Evolutionary conservation across 2,888 invertebrate species (phyloP).

Genomic region (Rapana venosa): DNA sequence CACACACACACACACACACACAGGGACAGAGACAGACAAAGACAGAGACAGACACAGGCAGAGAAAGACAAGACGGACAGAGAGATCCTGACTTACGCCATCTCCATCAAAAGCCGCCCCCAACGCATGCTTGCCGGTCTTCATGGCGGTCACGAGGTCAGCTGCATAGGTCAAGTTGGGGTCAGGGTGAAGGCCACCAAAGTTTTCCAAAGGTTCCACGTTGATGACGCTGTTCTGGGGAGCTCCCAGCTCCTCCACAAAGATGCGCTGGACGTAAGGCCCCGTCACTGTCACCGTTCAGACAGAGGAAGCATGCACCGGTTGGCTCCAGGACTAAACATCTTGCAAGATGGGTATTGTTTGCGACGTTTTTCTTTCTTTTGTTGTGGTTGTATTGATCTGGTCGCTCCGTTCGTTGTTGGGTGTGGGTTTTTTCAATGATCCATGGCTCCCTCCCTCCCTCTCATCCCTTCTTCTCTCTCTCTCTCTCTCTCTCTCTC

Average conservation of each 20-base stretch:
- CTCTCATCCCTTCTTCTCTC: neutral
- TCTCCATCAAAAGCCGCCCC: conserved; percentile 99
- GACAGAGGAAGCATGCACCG: neutral
- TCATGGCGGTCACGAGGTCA: conserved; percentile 86
- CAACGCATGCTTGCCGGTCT: conserved; percentile 84
- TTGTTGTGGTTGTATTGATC: too few species aligned
- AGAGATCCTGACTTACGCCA: conserved; percentile 82
- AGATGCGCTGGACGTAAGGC: conserved; percentile 93
- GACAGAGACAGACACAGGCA: too few species aligned
- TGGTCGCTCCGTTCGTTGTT: too few species aligned
- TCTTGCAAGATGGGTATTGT: too few species aligned
- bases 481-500: too few species aligned
- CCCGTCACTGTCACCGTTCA: conserved; percentile 90
- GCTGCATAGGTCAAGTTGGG: conserved; percentile 95
- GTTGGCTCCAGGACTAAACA: too few species aligned
- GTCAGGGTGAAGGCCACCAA: conserved; percentile 96
- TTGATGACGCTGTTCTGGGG: conserved; percentile 86
- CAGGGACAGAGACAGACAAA: neutral
- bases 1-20: neutral
- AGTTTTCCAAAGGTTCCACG: conserved; percentile 91
- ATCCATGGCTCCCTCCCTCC: neutral
- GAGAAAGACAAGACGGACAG: neutral
- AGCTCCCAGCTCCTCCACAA: conserved; percentile 91
- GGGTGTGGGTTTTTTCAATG: too few species aligned
- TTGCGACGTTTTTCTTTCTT: too few species aligned